Conservation (phyloP, 2,888 invertebrate species). For the Pyrrhia umbra region DNA sequence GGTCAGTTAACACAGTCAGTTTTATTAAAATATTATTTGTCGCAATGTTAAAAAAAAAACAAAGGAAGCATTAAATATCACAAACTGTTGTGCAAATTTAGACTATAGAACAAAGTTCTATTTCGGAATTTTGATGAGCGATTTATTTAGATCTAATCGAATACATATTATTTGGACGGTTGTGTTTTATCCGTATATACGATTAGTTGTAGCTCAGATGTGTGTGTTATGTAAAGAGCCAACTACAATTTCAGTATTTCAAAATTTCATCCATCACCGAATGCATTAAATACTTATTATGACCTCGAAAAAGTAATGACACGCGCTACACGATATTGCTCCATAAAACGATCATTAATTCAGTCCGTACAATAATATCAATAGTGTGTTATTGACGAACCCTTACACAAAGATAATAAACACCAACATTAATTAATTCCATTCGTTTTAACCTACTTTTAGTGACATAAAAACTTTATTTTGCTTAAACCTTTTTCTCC, state of each 20-base stretch:
- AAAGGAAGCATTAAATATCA: too few relatives aligned
- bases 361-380: slow-evolving; percentile 20
- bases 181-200: neutral
- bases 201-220: too few relatives aligned
- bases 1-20: too few relatives aligned
- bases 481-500: neutral
- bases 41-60: too few relatives aligned
- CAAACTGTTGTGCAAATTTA: neutral
- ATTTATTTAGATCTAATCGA: neutral
- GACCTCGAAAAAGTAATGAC: slow-evolving; percentile 36
- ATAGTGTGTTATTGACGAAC: slow-evolving; percentile 18
- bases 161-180: too few relatives aligned
- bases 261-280: slow-evolving; percentile 22
- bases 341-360: slow-evolving; percentile 36
- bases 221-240: neutral
- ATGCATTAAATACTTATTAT: slow-evolving; percentile 35
- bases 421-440: neutral
- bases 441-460: slow-evolving; percentile 7
- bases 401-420: slow-evolving; percentile 21
- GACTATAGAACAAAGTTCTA: neutral
- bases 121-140: neutral
- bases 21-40: too few relatives aligned
- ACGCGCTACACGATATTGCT: slow-evolving; percentile 24
- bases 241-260: neutral
- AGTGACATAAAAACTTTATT: neutral